Evolutionary conservation across 2,113 vertebrate genomes (phyloP), one percentile per base, ranked within the genome.

Genomic region (Entelurus aequoreus): DNA sequence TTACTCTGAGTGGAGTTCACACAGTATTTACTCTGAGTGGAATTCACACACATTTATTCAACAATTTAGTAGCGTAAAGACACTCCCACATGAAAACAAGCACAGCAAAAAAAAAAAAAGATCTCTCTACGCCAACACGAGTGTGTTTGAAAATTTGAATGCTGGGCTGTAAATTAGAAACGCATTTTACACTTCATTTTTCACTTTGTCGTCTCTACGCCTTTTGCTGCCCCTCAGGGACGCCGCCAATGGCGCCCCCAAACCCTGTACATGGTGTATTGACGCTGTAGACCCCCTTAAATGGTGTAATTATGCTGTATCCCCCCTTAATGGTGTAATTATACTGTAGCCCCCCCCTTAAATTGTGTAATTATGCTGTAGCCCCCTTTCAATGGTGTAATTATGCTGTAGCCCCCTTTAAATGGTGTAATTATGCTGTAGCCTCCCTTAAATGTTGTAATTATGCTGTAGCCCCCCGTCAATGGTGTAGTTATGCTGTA

Each of bases 171-270:
- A 77, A 77, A 83, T 81, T 63, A 69, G 37, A 69, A 75, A 65
- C 62, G 64, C 62, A 79, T 83, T 74, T 46, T 80, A 68, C 76
- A 66, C 36, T 82, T 83, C 65, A 80, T 83, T 84, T 84, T 69
- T 82, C 79, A 82, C 80, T 83, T 83, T 72, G 78, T 37, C 68
- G 78, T 81, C 77, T 76, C 74, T 46, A 11, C 42, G 12, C 6
- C 72, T 81, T 82, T 79, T 78, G 72, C 82, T 65, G 40, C 63
- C 65, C 42, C 42, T 46, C 11, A 5, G 68, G 78, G 69, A 56
- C 54, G 51, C 72, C 68, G 79, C 82, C 82, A 86, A 72, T 84
- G 69, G 78, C 79, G 72, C 72, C 75, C 42, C 6, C 42, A 28
- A 28, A 11, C 1, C 42, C 2, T 5, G 4, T 11, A 73, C 72